Conservation (phyloP, 2,888 invertebrate species). For the Rhagium mordax region DNA sequence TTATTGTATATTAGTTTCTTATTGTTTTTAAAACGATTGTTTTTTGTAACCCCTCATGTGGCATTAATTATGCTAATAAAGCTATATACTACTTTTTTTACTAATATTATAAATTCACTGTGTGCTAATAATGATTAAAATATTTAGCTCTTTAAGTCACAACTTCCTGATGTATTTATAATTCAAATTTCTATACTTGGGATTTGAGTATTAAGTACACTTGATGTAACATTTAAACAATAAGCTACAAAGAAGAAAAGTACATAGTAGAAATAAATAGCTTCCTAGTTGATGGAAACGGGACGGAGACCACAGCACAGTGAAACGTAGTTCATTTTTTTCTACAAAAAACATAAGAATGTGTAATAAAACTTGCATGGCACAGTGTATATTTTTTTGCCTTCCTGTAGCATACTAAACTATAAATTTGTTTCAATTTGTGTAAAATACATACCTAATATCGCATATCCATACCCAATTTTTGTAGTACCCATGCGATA, state of each 20-base stretch:
- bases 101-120: too few relatives aligned
- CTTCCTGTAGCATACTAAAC: neutral
- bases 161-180: too few relatives aligned
- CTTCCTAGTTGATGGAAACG: slow-evolving; percentile 77
- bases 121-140: too few relatives aligned
- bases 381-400: too few relatives aligned
- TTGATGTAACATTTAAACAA: slow-evolving; percentile 13
- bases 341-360: slow-evolving; percentile 78
- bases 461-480: slow-evolving; percentile 90
- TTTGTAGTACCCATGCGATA: slow-evolving; percentile 94
- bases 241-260: slow-evolving; percentile 8
- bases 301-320: slow-evolving; percentile 85
- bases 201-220: slow-evolving; percentile 8
- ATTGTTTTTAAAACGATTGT: too few relatives aligned
- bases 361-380: too few relatives aligned
- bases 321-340: slow-evolving; percentile 76
- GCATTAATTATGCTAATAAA: too few relatives aligned
- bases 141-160: too few relatives aligned
- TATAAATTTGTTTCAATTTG: neutral
- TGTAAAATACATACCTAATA: slow-evolving; percentile 76
- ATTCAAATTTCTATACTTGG: too few relatives aligned
- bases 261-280: slow-evolving; percentile 67
- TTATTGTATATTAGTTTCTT: too few relatives aligned
- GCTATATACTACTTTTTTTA: too few relatives aligned
- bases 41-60: too few relatives aligned